A percentile compares a stretch with the other conserved stretches of the same genome.
phyloP scores from a whole-genome alignment of 2,797 vertebrate genomes.

The Meriones psammophilus region DNA sequence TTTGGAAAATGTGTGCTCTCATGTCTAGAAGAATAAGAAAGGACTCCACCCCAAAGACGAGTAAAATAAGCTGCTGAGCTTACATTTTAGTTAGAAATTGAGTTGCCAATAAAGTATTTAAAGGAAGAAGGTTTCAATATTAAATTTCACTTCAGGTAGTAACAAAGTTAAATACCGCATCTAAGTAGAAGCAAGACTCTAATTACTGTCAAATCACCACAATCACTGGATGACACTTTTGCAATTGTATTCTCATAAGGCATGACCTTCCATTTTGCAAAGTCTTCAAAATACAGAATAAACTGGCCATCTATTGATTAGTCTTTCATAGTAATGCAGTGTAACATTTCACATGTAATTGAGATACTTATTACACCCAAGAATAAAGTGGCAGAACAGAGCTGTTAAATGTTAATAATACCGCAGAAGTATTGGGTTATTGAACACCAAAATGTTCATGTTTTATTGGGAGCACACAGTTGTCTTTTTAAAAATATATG shows the following conservation, averaged over 20 bases:
- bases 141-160: slow-evolving; percentile 49
- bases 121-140: neutral
- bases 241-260: slow-evolving; percentile 82
- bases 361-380: slow-evolving; percentile 82
- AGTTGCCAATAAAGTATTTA: neutral
- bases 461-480: neutral
- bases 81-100: slow-evolving; percentile 15
- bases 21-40: neutral
- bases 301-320: slow-evolving; percentile 86
- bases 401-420: slow-evolving; percentile 62
- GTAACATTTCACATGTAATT: slow-evolving; percentile 80
- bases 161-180: slow-evolving; percentile 60
- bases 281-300: slow-evolving; percentile 76
- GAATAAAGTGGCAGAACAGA: slow-evolving; percentile 72
- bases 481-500: slow-evolving; percentile 36
- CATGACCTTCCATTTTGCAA: slow-evolving; percentile 80
- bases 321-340: slow-evolving; percentile 75
- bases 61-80: neutral
- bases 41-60: neutral
- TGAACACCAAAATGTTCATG: slow-evolving; percentile 12
- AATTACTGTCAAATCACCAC: slow-evolving; percentile 76
- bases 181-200: slow-evolving; percentile 76
- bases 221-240: slow-evolving; percentile 76
- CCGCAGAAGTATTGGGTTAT: neutral
- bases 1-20: neutral